These are phyloP conservation scores for Lates japonicus DNA, from an alignment of 2,797 vertebrate genomes.

Conservation along the genomic window DNA sequence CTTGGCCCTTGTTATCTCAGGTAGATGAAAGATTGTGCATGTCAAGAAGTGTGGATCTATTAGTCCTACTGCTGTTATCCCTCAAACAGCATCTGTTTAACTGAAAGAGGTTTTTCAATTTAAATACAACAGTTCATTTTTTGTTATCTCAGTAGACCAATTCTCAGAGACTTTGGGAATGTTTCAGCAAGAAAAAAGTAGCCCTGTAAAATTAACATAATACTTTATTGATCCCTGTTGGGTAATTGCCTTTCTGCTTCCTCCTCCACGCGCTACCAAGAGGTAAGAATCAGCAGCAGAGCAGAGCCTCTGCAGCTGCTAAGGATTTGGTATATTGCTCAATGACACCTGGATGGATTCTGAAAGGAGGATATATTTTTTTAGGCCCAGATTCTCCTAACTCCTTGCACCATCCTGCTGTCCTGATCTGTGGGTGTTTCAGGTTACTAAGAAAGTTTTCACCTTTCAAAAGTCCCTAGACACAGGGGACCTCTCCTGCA, in stretches of 20 bases:
- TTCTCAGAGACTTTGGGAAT: constrained; percentile 10
- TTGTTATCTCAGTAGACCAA: constrained; percentile 10
- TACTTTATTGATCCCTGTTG: constrained; percentile 47
- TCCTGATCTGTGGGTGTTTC: constrained; percentile 33
- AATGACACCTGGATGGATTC: constrained; percentile 41
- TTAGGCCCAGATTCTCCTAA: not conserved
- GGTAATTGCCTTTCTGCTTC: constrained; percentile 36
- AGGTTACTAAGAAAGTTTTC: constrained; percentile 43
- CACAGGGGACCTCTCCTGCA: constrained; percentile 34
- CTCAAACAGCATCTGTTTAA: constrained; percentile 2
- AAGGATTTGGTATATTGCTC: constrained; percentile 24
- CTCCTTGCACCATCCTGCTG: constrained; percentile 2
- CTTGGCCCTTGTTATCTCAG: constrained; percentile 38
- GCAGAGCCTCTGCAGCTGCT: constrained; percentile 38
- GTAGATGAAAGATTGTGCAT: constrained; percentile 16
- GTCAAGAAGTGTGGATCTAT: not conserved
- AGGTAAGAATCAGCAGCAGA: constrained; percentile 20
- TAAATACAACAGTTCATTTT: not conserved
- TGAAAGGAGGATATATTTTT: constrained; percentile 21
- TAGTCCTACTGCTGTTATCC: not conserved
- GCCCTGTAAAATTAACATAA: constrained; percentile 8
- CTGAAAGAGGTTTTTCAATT: constrained; percentile 11
- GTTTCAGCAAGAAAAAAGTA: constrained; percentile 18
- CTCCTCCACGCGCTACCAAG: not conserved
- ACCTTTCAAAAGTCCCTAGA: constrained; percentile 54